A percentile compares a stretch with the other conserved stretches of the same genome.
phyloP scores from a whole-genome alignment of 2,113 vertebrate genomes.

The Eclectus roratus region DNA sequence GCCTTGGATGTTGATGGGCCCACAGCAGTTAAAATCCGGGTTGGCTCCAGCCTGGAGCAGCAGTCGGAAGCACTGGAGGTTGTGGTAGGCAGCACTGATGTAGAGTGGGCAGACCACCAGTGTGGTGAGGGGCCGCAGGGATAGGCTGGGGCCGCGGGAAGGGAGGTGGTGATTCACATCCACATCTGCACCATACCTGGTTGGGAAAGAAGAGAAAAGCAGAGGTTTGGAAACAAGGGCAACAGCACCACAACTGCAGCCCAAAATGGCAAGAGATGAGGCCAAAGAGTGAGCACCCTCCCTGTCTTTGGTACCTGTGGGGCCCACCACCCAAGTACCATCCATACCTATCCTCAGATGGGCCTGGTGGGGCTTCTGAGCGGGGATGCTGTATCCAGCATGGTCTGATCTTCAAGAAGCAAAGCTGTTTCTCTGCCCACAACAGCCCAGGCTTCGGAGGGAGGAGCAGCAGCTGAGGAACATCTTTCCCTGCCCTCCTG shows the following conservation, averaged over 20 bases:
- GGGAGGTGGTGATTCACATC: conserved; percentile 87
- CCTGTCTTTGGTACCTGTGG: not conserved
- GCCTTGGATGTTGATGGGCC: conserved; percentile 81
- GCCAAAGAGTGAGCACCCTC: not conserved
- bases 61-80: conserved; percentile 88
- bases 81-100: conserved; percentile 93
- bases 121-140: conserved; percentile 85
- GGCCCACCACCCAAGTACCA: not conserved
- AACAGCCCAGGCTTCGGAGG: not conserved
- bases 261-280: not conserved
- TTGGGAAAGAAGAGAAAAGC: not conserved
- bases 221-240: not conserved
- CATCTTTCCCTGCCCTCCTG: not conserved
- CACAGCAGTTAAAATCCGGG: conserved; percentile 90
- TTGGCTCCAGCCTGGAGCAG: conserved; percentile 89
- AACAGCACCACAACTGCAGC: not conserved
- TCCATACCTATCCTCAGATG: not conserved
- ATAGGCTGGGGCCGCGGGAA: conserved; percentile 63
- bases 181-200: conserved; percentile 88
- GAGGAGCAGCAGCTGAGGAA: not conserved
- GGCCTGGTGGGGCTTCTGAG: not conserved
- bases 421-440: not conserved
- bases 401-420: not conserved
- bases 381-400: rapidly evolving
- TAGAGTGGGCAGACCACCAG: conserved; percentile 92